These are phyloP conservation scores for Platypus cylindrus DNA, from an alignment of 2,888 invertebrate genomes.

Conservation along the genomic window DNA sequence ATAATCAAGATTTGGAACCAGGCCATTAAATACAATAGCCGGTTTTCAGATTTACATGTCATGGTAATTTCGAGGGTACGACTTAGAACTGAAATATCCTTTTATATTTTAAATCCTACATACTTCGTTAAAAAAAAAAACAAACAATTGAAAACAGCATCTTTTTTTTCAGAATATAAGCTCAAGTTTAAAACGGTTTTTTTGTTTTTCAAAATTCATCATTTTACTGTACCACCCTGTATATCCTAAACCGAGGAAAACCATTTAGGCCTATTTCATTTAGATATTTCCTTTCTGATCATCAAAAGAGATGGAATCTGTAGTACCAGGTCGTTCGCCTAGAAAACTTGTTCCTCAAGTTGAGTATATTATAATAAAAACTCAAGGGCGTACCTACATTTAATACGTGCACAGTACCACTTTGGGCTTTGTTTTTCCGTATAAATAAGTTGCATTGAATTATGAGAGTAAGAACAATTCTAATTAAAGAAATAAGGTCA, in stretches of 20 bases:
- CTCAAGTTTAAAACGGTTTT: no score
- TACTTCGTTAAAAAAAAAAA: no score
- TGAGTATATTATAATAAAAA: slow-evolving; percentile 10
- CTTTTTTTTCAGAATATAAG: no score
- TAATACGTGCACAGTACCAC: slow-evolving; percentile 9
- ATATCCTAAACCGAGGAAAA: no score
- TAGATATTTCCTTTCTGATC: slow-evolving; percentile 10
- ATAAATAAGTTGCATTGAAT: no score
- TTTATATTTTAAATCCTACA: no score
- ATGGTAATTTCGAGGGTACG: slow-evolving; percentile 6
- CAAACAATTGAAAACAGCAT: no score
- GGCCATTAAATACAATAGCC: slow-evolving; percentile 8
- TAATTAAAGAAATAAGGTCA: no score
- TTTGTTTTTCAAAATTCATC: no score
- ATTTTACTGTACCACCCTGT: no score
- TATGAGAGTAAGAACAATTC: no score
- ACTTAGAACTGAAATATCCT: no score
- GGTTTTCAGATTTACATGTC: slow-evolving; percentile 11
- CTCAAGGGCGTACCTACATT: slow-evolving; percentile 13
- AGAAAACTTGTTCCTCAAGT: slow-evolving; percentile 16
- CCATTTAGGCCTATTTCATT: slow-evolving; percentile 11
- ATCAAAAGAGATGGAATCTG: slow-evolving; percentile 12
- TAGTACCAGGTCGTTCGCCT: slow-evolving; percentile 17
- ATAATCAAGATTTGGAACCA: slow-evolving; percentile 13
- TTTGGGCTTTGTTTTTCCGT: slow-evolving; percentile 12